These are phyloP conservation scores for Rissa tridactyla DNA, from an alignment of 2,113 vertebrate genomes.

Conservation along the genomic window DNA sequence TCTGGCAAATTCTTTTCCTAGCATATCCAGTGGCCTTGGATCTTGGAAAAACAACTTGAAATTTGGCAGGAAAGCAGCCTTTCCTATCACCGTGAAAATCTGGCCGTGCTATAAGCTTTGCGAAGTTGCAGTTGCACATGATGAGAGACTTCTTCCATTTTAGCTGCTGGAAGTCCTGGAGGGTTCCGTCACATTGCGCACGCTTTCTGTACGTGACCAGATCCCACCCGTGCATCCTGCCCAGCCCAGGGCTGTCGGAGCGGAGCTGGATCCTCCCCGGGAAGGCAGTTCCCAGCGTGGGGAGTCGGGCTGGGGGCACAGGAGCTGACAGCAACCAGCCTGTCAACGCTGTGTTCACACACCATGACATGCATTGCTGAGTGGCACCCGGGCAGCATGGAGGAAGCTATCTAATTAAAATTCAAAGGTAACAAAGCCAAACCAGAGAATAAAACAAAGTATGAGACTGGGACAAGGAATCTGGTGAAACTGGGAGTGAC, in stretches of 20 bases:
- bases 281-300: not conserved
- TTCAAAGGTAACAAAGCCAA: conserved; percentile 38
- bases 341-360: conserved; percentile 8
- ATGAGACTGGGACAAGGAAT: conserved; percentile 3
- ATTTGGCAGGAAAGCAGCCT: not conserved
- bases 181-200: accelerated
- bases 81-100: not conserved
- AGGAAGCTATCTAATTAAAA: conserved; percentile 39
- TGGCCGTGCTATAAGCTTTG: not conserved
- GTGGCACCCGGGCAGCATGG: not conserved
- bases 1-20: not conserved
- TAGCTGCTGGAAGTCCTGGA: not conserved
- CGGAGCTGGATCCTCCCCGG: not conserved
- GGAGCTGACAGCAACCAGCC: not conserved
- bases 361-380: not conserved
- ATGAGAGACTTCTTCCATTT: not conserved
- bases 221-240: accelerated
- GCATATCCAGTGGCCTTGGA: not conserved
- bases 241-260: not conserved
- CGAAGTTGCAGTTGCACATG: not conserved
- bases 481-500: conserved; percentile 53
- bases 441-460: not conserved
- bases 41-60: not conserved
- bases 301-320: not conserved
- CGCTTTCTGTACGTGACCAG: accelerated